Evolutionary conservation across 2,797 vertebrate species (phyloP), one percentile per base, ranked within the genome.

Genomic region (Bryconaethiops microstoma): DNA sequence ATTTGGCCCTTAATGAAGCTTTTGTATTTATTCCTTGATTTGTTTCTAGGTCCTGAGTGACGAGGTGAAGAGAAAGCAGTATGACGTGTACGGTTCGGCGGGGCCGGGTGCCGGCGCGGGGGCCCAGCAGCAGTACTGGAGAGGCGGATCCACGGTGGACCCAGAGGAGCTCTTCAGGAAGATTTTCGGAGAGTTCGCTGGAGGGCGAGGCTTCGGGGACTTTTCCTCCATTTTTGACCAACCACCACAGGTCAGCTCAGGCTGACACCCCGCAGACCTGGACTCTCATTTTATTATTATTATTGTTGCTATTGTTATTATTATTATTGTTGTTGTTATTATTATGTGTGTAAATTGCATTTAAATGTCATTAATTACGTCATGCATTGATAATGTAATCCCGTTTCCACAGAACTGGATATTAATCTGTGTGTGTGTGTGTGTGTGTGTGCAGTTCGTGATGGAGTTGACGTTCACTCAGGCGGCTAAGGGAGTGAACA

Each of bases 381-480:
- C n/a, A n/a, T n/a, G n/a, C n/a, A n/a, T n/a, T n/a, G n/a, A n/a
- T n/a, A n/a, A n/a, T n/a, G n/a, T n/a, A n/a, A n/a, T n/a, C n/a
- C n/a, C n/a, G n/a, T n/a, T n/a, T n/a, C n/a, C n/a, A n/a, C n/a
- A n/a, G n/a, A 57, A 0, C 17, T 57, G 54, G 6, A 7, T 60
- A 16, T 13, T 63, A 3, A 63, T 9, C 64, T 52, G 42, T 68
- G 54, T 57, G 16, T 78, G 59, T 72, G 52, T 74, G 8, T 77
- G 7, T 82, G n/a, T 79, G 17, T 77, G 54, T 54, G 13, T 10
- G 0, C 87, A 99, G 98, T 97, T 96, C 73, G 89, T 96, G 81
- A 98, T 99, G 97, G 97, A 99, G 69, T 90, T 99, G 91, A 99
- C 98, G 0, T 99, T 99, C 92, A 97, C 87, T 74, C 97, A 99